Evolutionary conservation across 2,797 vertebrate genomes (phyloP), one percentile per base, ranked within the genome.

Genomic region (Loriculus beryllinus): DNA sequence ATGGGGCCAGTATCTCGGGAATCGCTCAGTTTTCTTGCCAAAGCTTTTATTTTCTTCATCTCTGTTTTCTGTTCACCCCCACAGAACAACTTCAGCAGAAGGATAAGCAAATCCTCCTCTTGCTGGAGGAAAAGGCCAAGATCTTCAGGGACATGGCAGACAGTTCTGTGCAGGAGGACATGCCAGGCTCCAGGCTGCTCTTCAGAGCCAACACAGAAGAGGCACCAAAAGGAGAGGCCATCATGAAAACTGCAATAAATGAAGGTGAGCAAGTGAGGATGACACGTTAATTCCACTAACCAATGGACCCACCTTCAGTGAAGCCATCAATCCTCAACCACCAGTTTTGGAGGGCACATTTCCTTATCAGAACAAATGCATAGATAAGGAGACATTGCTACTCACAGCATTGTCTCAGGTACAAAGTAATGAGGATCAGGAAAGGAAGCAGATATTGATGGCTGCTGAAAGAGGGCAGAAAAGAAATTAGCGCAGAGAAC

Each of bases 131-230:
- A 96, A 99, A 99, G 96, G 97, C 98, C 14, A 98, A 97, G 96
- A 98, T 99, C 89, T 99, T 99, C 96, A 97, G 97, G 90, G 98
- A 98, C 70, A 98, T 99, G 98, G 98, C 98, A 47, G 98, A 99
- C 72, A 98, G 98, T 68, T 94, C 97, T 76, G 97, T 94, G n/a
- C 97, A 97, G 0, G 98, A 99, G 26, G 98, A 98, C 10, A 70
- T 94, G n/a, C 93, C 96, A 48, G 96, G 95, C 40, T 96, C 97
- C 31, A 98, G 98, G 67, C 94, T 97, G 77, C 98, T 99, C 85
- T 99, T 99, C 98, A 98, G 99, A 93, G 98, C 98, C 82, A 98
- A 96, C 95, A 98, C 98, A 39, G 98, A 98, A 49, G 98, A 99
- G 62, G 97, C 98, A 19, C 98, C 98, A 68, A 98, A 97, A 93